phyloP scores from a whole-genome alignment of 2,113 vertebrate genomes.

The Paralichthys olivaceus region DNA sequence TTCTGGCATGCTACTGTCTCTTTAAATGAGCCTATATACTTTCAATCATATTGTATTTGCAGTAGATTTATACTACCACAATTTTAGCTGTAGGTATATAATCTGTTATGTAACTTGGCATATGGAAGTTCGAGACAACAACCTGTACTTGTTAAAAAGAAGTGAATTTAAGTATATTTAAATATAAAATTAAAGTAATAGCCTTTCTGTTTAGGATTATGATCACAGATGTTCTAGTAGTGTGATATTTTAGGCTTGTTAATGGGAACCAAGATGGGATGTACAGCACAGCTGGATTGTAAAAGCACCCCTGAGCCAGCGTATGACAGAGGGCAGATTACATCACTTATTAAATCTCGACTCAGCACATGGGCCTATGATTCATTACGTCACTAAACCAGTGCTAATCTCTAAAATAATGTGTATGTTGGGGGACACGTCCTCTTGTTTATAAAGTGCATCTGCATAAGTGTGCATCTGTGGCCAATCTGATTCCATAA shows the following conservation, averaged over 20 bases:
- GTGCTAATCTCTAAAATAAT: constrained; percentile 9
- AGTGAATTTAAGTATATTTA: not conserved
- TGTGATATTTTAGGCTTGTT: constrained; percentile 6
- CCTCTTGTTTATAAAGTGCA: not conserved
- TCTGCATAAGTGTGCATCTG: constrained; percentile 2
- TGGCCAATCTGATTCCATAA: constrained; percentile 9
- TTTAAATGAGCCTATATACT: too few relatives aligned
- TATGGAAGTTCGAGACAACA: not conserved
- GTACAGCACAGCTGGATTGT: constrained; percentile 25
- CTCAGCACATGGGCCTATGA: constrained; percentile 15
- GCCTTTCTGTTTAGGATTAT: not conserved
- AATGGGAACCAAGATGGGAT: constrained; percentile 18
- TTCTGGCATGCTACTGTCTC: not conserved
- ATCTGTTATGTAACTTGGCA: not conserved
- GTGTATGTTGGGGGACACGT: constrained; percentile 9
- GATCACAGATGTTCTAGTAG: not conserved
- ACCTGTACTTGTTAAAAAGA: not conserved
- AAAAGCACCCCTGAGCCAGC: constrained; percentile 11
- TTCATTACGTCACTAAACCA: constrained; percentile 29
- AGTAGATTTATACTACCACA: not conserved
- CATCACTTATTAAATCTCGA: constrained; percentile 38
- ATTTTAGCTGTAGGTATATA: not conserved
- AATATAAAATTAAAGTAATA: not conserved
- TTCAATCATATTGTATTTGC: not conserved
- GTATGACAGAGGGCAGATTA: constrained; percentile 41